Evolutionary conservation across 1,140 invertebrate species (phyloP), one percentile per base, ranked within the genome.

Genomic region (Drosophila malerkotliana): DNA sequence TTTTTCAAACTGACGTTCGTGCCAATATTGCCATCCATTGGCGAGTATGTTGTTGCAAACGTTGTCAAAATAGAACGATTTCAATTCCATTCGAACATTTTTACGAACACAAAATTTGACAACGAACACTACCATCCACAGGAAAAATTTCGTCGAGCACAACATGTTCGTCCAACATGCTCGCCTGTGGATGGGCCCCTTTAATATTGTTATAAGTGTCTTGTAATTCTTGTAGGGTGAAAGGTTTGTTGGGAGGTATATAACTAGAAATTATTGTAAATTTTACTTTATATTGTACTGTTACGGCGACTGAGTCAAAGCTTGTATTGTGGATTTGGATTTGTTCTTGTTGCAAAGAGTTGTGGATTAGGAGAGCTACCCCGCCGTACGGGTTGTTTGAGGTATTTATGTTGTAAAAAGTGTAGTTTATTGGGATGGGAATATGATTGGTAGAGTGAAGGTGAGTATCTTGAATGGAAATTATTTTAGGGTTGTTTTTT

Each of bases 401-500:
- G 3, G 24, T 55, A 4, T 55, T 55, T 9, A 32, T 55, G 21
- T 18, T 7, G 21, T 21, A 21, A 3, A 21, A 3, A 21, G n/a
- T 44, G 10, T 26, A 56, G 37, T 56, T 56, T 9, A 28, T 56
- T 28, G 54, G 21, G n/a, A 56, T 56, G 9, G 54, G 54, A 34
- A 53, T 53, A 34, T 53, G 34, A 8, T 53, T 18, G 14, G 8
- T 53, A 53, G 51, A 52, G 8, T 52, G 49, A 28, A 52, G 49
- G 49, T 32, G n/a, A 6, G 15, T 24, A 51, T 34, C 32, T 51
- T 51, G 6, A 51, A 51, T 15, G n/a, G 21, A 51, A 9, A 34
- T 49, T 49, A 28, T 28, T 49, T 49, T 28, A 1, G 21, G 21
- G 12, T 49, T 28, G 21, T 21, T 51, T 51, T 51, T 51, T 51